Conservation (phyloP, 1,140 invertebrate genomes). For the Notospermus geniculatus region DNA sequence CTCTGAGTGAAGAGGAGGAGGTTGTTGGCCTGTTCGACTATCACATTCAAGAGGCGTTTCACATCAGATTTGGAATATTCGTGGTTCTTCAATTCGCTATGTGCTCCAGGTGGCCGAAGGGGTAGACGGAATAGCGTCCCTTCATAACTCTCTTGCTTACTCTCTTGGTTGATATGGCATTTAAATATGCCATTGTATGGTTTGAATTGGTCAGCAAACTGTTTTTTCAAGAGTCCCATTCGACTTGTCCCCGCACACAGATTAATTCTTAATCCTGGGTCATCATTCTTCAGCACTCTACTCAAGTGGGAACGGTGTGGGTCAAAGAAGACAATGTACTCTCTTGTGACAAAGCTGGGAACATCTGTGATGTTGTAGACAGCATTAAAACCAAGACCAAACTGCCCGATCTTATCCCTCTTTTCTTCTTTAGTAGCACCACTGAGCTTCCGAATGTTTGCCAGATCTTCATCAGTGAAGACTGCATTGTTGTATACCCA, state of each 20-base stretch:
- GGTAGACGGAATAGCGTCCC: constrained; percentile 49
- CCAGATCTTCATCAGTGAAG: constrained; percentile 43
- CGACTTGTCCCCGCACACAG: constrained; percentile 26
- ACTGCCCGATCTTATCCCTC: constrained; percentile 41
- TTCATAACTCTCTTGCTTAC: constrained; percentile 19
- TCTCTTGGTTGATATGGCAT: constrained; percentile 21
- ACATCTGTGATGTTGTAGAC: constrained; percentile 53
- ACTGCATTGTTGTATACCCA: constrained; percentile 44
- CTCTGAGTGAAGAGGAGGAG: constrained; percentile 49
- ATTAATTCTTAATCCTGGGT: constrained; percentile 44
- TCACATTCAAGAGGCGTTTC: constrained; percentile 33
- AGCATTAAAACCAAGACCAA: constrained; percentile 50
- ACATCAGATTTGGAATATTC: constrained; percentile 14
- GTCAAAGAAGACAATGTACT: constrained; percentile 49
- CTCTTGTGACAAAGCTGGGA: constrained; percentile 44
- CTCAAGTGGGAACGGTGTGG: constrained; percentile 43
- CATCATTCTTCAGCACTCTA: constrained; percentile 21
- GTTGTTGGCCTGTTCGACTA: constrained; percentile 33
- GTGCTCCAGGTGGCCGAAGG: constrained; percentile 19
- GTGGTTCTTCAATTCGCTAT: no score
- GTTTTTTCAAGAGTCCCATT: constrained; percentile 13
- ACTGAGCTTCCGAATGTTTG: constrained; percentile 39
- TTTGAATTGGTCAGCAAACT: constrained; percentile 35
- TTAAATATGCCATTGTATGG: constrained; percentile 44
- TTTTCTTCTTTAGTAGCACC: constrained; percentile 41